Percentiles rank a stretch among this genome's conserved stretches.
Evolutionary conservation across 1,140 invertebrate species (phyloP).

Genomic region (Neodiprion lecontei): DNA sequence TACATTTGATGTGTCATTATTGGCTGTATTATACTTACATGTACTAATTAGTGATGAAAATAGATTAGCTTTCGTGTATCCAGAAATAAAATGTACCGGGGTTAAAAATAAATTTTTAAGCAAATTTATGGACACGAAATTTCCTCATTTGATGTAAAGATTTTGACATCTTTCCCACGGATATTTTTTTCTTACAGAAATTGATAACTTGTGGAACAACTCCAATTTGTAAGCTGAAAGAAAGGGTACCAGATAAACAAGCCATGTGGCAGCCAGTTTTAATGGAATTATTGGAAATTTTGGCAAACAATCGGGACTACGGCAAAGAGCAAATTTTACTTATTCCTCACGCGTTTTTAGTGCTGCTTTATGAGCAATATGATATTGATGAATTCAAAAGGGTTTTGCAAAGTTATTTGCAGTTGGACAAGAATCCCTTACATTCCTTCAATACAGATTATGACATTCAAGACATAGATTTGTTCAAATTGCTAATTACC

Average conservation of each 20-base stretch:
- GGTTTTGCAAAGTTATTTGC: slow-evolving; percentile 29
- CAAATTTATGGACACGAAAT: no score
- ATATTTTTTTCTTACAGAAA: slow-evolving; percentile 31
- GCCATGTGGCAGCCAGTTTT: slow-evolving; percentile 21
- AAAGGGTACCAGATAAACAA: slow-evolving; percentile 31
- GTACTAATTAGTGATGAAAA: no score
- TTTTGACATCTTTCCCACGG: no score
- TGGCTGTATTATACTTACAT: no score
- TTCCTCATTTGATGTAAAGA: no score
- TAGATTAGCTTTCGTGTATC: no score
- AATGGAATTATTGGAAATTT: slow-evolving; percentile 22
- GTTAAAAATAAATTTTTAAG: no score
- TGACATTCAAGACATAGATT: slow-evolving; percentile 31
- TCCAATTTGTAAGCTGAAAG: slow-evolving; percentile 12
- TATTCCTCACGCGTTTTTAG: slow-evolving; percentile 38
- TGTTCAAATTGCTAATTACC: slow-evolving; percentile 42
- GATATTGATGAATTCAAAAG: slow-evolving; percentile 19
- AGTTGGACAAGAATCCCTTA: slow-evolving; percentile 20
- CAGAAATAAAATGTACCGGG: no score
- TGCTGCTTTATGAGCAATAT: slow-evolving; percentile 28
- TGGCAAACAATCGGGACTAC: slow-evolving; percentile 28
- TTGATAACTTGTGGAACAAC: slow-evolving; percentile 32
- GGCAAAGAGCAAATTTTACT: slow-evolving; percentile 38
- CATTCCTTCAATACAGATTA: slow-evolving; percentile 28
- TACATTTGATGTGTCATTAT: no score